A percentile compares a stretch with the other conserved stretches of the same genome.
Evolutionary conservation across 2,797 vertebrate genomes (phyloP).

Genomic region (Diplodus sargus): DNA sequence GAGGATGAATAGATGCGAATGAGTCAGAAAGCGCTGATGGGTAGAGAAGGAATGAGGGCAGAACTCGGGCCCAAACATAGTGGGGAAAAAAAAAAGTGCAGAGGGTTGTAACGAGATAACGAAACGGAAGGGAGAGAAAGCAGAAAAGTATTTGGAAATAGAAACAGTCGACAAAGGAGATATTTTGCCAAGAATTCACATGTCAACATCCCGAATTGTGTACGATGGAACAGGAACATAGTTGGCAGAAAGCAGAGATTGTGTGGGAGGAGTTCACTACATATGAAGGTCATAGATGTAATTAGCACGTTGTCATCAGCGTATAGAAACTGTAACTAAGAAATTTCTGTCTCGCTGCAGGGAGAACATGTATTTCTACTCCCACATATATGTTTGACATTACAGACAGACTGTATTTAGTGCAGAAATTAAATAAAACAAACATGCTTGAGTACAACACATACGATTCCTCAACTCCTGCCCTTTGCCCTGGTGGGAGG

Average conservation of each 20-base stretch:
- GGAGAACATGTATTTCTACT: background rate
- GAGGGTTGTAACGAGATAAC: background rate
- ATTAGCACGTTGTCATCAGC: constrained; percentile 13
- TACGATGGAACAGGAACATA: background rate
- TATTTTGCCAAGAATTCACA: background rate
- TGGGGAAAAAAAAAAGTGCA: constrained; percentile 14
- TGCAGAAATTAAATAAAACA: constrained; percentile 2
- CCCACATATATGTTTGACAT: constrained; percentile 16
- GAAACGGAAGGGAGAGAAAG: background rate
- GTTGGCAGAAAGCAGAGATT: background rate
- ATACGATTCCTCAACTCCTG: constrained; percentile 11
- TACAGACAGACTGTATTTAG: background rate
- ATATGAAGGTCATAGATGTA: background rate
- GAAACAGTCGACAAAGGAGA: background rate
- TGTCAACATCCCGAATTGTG: background rate
- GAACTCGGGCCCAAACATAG: constrained; percentile 13
- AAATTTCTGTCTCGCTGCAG: background rate
- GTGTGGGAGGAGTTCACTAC: background rate
- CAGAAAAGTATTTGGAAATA: background rate
- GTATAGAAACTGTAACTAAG: background rate
- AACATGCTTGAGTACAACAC: background rate
- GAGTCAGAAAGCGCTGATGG: constrained; percentile 31
- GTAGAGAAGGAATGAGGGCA: constrained; percentile 24
- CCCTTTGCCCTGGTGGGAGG: constrained; percentile 40
- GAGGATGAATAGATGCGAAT: constrained; percentile 38